These are phyloP conservation scores for Stegophylla sp. DNA, from an alignment of 2,888 invertebrate species.

Conservation along the genomic window DNA sequence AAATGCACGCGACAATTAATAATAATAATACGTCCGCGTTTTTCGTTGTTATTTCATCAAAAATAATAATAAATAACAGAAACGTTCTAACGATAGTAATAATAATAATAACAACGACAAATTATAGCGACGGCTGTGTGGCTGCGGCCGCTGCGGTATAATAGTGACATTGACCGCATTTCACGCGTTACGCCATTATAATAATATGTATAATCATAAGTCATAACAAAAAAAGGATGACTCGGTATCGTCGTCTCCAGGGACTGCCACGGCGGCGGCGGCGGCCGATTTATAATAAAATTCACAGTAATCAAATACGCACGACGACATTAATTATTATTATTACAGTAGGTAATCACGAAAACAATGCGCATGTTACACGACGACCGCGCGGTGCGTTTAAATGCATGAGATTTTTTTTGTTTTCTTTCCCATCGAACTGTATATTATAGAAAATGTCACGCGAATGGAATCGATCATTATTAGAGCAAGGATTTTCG, in stretches of 20 bases:
- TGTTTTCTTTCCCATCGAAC: too few species aligned
- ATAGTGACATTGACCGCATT: slow-evolving; percentile 55
- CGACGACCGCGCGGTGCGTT: too few species aligned
- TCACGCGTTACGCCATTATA: slow-evolving; percentile 30
- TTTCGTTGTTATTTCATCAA: not conserved
- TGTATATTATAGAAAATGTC: too few species aligned
- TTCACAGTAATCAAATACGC: not conserved
- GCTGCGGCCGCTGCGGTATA: not conserved
- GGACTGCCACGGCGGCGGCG: not conserved
- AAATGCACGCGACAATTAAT: not conserved
- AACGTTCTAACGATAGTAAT: not conserved
- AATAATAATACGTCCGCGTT: not conserved
- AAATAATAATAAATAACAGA: not conserved
- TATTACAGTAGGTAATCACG: not conserved
- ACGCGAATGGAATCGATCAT: too few species aligned
- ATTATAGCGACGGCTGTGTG: not conserved
- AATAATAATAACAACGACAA: not conserved
- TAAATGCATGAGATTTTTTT: too few species aligned
- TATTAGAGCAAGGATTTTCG: too few species aligned
- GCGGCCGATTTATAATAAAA: not conserved
- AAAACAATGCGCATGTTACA: not conserved
- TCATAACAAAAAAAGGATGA: slow-evolving; percentile 33
- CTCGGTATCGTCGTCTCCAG: slow-evolving; percentile 5
- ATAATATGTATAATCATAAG: not conserved
- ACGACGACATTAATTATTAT: not conserved